Evolutionary conservation across 2,888 invertebrate genomes (phyloP).

Genomic region (Euzetes globulus): DNA sequence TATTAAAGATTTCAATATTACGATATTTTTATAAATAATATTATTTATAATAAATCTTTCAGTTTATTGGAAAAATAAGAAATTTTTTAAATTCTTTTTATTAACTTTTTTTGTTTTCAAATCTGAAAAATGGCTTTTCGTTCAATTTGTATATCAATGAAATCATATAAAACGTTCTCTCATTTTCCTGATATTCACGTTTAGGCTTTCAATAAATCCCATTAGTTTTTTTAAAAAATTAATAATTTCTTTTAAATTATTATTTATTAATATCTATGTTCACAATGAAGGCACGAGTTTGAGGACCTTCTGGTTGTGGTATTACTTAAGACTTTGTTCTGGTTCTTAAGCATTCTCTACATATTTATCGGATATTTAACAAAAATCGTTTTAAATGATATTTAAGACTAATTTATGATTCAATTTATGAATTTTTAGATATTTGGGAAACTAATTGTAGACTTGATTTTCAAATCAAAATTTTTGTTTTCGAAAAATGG

Average conservation of each 20-base stretch:
- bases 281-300: conserved; percentile 23
- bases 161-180: not conserved
- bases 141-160: not conserved
- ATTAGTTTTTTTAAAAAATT: not conserved
- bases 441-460: no score
- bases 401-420: not conserved
- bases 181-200: not conserved
- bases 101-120: no score
- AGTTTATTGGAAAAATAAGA: conserved; percentile 15
- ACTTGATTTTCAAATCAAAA: no score
- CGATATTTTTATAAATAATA: not conserved
- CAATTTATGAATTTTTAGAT: not conserved
- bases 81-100: not conserved
- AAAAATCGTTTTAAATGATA: not conserved
- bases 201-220: not conserved
- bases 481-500: no score
- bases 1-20: not conserved
- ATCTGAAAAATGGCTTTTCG: conserved; percentile 14
- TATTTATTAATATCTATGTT: not conserved
- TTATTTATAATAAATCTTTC: conserved; percentile 14
- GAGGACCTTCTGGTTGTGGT: conserved; percentile 13
- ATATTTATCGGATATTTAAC: not conserved
- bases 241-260: not conserved
- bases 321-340: not conserved
- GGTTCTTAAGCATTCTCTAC: conserved; percentile 2